Base-by-base conservation (phyloP, 2,888 invertebrate genomes). In the Heterodera filipjevi region DNA sequence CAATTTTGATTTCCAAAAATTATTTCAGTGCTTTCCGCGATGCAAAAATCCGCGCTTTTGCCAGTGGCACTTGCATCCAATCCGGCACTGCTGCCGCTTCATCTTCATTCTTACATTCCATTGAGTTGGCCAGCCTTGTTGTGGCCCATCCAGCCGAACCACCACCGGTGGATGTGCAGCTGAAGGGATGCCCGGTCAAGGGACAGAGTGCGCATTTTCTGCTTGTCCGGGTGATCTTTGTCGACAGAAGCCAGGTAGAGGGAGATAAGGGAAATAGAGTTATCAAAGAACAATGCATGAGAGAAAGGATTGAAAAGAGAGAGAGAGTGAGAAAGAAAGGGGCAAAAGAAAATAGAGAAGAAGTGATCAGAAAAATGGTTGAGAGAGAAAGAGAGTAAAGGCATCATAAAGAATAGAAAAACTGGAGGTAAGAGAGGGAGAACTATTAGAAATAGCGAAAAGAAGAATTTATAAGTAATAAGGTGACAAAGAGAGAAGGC, bases 11-110 rank as follows among this genome's bases (percentile, higher is more conserved):
- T 39, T 39, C 10, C 39, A 39, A 3, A 6, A 39, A n/a, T n/a
- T n/a, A n/a, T n/a, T 49, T 73, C 16, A 73, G 75, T 32, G 75
- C 35, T 32, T 75, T 59, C 16, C 75, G 68, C 33, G 75, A 75
- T 66, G 75, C 53, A 27, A 75, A 75, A 64, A 66, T 75, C 32
- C 33, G 66, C 19, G 22, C 68, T 1, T 75, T 75, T 33, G 66
- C 64, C 30, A 30, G 66, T n/a, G 19, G 59, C 66, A 33, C 39
- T 75, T 1, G 32, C 33, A 8, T 27, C 19, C 46, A 44, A 16
- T 16, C 49, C 49, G 49, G 16, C 49, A 19, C 49, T 16, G 19
- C 49, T 46, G n/a, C 8, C 59, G 59, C 59, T 10, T 59, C 59
- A 10, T n/a, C 59, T 19, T 6, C 27, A 1, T 27, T 27, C 0